Conservation (phyloP, 2,888 invertebrate species). For the Smittia aterrima region DNA sequence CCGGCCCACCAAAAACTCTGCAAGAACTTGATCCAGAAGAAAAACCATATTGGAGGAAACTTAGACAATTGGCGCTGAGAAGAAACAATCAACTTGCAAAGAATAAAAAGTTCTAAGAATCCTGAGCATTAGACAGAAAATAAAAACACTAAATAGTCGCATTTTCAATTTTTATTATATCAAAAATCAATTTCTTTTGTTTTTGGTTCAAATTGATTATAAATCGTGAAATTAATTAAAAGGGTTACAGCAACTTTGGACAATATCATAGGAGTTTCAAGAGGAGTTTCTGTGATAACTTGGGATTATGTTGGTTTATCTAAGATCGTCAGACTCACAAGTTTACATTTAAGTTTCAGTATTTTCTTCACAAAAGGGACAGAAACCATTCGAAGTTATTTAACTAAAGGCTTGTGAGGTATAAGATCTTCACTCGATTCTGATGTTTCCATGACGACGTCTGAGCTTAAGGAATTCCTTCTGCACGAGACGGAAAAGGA, state of each 20-base stretch:
- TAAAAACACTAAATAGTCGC: neutral
- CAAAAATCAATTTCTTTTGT: constrained; percentile 4
- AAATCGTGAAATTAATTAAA: constrained; percentile 1
- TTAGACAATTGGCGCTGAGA: constrained; percentile 64
- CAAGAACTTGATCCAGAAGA: constrained; percentile 75
- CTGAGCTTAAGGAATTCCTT: constrained; percentile 52
- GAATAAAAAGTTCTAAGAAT: constrained; percentile 60
- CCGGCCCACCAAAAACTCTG: constrained; percentile 63
- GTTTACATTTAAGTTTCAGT: neutral
- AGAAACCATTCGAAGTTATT: neutral
- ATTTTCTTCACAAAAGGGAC: neutral
- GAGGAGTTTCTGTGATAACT: neutral
- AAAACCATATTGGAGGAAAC: constrained; percentile 77
- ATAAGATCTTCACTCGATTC: constrained; percentile 45
- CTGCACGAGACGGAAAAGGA: constrained; percentile 60
- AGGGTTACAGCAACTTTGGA: neutral
- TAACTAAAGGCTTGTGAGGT: neutral
- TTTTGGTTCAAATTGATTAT: constrained; percentile 1
- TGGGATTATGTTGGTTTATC: no score
- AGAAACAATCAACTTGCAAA: constrained; percentile 64
- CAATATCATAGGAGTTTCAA: neutral
- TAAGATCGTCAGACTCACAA: neutral
- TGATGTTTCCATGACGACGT: constrained; percentile 46
- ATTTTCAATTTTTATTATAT: constrained; percentile 1
- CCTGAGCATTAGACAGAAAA: neutral